phyloP scores from a whole-genome alignment of 2,888 invertebrate species.

The Apoda limacodes region DNA sequence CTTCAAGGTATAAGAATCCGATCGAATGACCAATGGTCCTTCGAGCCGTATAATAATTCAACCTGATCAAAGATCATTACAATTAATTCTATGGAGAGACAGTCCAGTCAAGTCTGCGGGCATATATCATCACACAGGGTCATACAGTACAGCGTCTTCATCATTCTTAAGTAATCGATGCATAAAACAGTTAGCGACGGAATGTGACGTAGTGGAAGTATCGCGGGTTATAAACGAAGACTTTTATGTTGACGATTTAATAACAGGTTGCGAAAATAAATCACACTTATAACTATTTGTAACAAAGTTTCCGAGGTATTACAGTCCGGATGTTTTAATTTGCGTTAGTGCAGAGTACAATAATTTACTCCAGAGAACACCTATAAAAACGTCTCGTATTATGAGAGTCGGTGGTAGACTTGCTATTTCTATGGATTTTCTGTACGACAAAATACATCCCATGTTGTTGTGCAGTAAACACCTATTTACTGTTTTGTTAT shows the following conservation, averaged over 20 bases:
- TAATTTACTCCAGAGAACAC: slow-evolving; percentile 1
- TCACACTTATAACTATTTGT: no score
- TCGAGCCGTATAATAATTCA: no score
- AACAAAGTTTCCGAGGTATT: no score
- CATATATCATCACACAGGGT: slow-evolving; percentile 18
- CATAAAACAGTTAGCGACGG: slow-evolving; percentile 23
- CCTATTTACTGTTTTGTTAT: slow-evolving; percentile 9
- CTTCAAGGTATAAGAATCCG: no score
- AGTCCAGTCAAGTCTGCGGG: slow-evolving; percentile 19
- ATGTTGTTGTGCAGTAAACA: slow-evolving; percentile 10
- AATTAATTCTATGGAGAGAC: slow-evolving; percentile 29
- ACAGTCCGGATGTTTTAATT: no score
- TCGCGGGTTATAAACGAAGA: slow-evolving; percentile 20
- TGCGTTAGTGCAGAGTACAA: slow-evolving; percentile 6
- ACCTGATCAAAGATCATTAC: no score
- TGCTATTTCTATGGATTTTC: no score
- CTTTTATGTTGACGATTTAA: slow-evolving; percentile 24
- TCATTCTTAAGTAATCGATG: slow-evolving; percentile 26
- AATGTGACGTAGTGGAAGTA: slow-evolving; percentile 20
- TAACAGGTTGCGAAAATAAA: slow-evolving; percentile 16
- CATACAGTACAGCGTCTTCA: slow-evolving; percentile 24
- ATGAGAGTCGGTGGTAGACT: no score
- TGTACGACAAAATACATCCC: slow-evolving; percentile 13
- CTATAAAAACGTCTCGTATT: slow-evolving; percentile 2
- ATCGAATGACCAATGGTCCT: no score